These are phyloP conservation scores for Danionella cerebrum DNA, from an alignment of 2,113 vertebrate genomes.

Conservation along the genomic window DNA sequence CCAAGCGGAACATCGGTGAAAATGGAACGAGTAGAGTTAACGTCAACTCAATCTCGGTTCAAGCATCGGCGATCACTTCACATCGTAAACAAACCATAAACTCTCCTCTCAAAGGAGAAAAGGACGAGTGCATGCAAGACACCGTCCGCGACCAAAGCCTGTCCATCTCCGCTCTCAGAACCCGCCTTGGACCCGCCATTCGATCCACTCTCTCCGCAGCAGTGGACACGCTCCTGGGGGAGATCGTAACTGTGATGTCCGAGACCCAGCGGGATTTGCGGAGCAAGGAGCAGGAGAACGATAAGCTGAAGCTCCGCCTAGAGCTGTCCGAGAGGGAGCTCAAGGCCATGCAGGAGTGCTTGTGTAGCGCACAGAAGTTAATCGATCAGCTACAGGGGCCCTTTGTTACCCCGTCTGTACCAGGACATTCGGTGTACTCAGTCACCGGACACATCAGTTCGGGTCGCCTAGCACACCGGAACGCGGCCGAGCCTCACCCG, in stretches of 20 bases:
- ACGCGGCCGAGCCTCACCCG: slow-evolving; percentile 51
- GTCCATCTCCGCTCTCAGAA: slow-evolving; percentile 62
- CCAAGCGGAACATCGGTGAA: slow-evolving; percentile 31
- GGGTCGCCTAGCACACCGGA: slow-evolving; percentile 49
- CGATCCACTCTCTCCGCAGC: slow-evolving; percentile 66
- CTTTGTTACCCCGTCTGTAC: slow-evolving; percentile 43
- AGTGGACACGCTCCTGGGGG: slow-evolving; percentile 65
- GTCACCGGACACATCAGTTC: slow-evolving; percentile 50
- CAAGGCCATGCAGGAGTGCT: slow-evolving; percentile 66
- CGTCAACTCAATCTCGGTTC: slow-evolving; percentile 16
- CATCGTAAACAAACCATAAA: slow-evolving; percentile 59
- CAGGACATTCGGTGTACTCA: slow-evolving; percentile 54
- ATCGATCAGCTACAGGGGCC: slow-evolving; percentile 70
- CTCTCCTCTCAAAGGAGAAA: slow-evolving; percentile 48
- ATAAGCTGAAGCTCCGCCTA: slow-evolving; percentile 63
- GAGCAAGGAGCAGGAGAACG: slow-evolving; percentile 67
- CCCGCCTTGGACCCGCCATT: slow-evolving; percentile 66
- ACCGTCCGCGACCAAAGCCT: slow-evolving; percentile 46
- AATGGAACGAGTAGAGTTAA: slow-evolving; percentile 4
- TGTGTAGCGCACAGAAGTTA: slow-evolving; percentile 68
- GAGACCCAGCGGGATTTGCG: slow-evolving; percentile 65
- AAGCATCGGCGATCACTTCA: slow-evolving; percentile 40
- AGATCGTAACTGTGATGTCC: slow-evolving; percentile 64
- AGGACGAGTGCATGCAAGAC: slow-evolving; percentile 34
- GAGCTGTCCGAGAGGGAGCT: slow-evolving; percentile 68